Evolutionary conservation across 1,140 invertebrate species (phyloP), one percentile per base, ranked within the genome.

Genomic region (Elymnias hypermnestra): DNA sequence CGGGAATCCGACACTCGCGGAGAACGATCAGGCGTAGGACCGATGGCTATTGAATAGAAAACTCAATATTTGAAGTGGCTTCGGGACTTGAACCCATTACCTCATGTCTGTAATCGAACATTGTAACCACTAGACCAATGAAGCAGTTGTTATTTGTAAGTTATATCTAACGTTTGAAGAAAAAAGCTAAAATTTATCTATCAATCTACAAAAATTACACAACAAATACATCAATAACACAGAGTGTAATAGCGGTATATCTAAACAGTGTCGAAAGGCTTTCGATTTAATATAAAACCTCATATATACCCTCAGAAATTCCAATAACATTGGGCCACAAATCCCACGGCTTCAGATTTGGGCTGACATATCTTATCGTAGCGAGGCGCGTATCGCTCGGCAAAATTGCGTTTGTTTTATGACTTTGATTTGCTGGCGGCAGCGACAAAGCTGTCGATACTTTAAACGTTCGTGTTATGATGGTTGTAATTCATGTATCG

Each of bases 351-450:
- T 78, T 71, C 76, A 83, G 78, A 83, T 83, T 82, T 81, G 41
- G 72, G 68, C 53, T 73, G 71, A 78, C 67, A 71, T 77, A 77
- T 74, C 72, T 76, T 71, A 72, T 69, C 71, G 43, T 28, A 61
- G 66, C 29, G 26, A 13, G 72, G 56, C 55, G 56, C 51, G 40
- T 79, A 81, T 79, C 76, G 57, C 50, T 47, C 53, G 58, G 68
- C 72, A 52, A 83, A 83, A 81, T 83, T 81, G 77, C 75, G 63
- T 71, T 76, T 83, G 79, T 83, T 83, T 83, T 83, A 83, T 72
- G 68, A 68, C 75, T 83, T 67, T 83, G 79, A 83, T 83, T 83
- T 83, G 72, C 63, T 51, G 69, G 60, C 76, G 72, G 72, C 66
- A 48, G 46, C 63, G 53, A 78, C 79, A 82, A 83, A 82, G 73